Evolutionary conservation across 30 jellyfish, hydroid and myxozoan species (phyloP), one percentile per base, ranked within the genome.

Genomic region (Rhopilema esculentum): DNA sequence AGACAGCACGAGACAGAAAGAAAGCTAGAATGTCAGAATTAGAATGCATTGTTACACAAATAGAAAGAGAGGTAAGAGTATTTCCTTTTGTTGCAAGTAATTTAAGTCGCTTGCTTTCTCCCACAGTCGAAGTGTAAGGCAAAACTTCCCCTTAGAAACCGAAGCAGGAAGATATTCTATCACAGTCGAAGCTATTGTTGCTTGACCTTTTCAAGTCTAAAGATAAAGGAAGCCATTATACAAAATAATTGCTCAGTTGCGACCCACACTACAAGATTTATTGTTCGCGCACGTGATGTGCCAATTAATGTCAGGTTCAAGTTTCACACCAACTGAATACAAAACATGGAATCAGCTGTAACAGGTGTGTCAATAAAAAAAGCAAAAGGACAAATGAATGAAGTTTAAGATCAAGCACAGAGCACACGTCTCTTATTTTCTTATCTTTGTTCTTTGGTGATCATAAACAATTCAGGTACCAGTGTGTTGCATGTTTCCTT

Each of bases 1-100:
- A 94, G 62, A 94, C 97, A 27, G 99, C 99, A 4, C 80, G 99
- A 69, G 99, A 94, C 89, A 74, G 99, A 61, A 94, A 94, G 79
- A 94, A 94, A 71, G 97, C 97, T 2, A 95, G 96, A 27, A 94
- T 94, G 99, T 62, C 86, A 20, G 97, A 94, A 62, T 70, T 94
- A 52, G 99, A 94, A 85, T 89, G 71, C 62, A 73, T 90, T 23
- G 94, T 94, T 1, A 64, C 40, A 8, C 79, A 92, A 77, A 80
- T 94, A 12, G 99, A 94, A 82, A 85, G 75, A 80, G 99, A 94
- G 94, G 99, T 94, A 80, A 18, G 83, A 16, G 30, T 12, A 6
- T 40, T 40, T 12, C 12, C 57, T 40, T 12, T 6, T 40, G 57
- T 40, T n/a, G n/a, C n/a, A n/a, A n/a, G n/a, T n/a, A n/a, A n/a